Conservation (phyloP, 2,888 invertebrate genomes). For the Bhutanitis thaidina region DNA sequence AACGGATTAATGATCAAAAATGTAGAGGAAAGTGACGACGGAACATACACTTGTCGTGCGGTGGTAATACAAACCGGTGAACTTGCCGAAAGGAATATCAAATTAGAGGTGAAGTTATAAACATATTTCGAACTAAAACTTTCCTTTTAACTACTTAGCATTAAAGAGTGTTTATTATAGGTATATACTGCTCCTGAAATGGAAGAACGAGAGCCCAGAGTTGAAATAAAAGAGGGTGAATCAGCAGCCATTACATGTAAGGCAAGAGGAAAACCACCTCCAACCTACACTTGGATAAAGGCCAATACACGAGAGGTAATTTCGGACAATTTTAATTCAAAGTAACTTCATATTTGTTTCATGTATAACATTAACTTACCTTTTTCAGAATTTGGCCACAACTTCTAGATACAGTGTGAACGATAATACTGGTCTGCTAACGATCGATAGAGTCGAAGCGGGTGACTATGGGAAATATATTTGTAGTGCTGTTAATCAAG, state of each 20-base stretch:
- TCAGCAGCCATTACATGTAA: constrained; percentile 86
- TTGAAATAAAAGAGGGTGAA: constrained; percentile 90
- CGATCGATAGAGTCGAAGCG: constrained; percentile 86
- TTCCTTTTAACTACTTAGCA: not conserved
- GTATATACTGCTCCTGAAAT: constrained; percentile 88
- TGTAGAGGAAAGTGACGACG: constrained; percentile 90
- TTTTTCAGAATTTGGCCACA: constrained; percentile 81
- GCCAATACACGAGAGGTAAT: constrained; percentile 81
- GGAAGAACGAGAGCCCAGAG: constrained; percentile 77
- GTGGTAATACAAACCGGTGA: constrained; percentile 90
- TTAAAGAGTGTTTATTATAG: constrained; percentile 46
- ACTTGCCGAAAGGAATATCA: constrained; percentile 86
- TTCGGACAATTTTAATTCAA: not conserved
- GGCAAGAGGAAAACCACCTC: constrained; percentile 91
- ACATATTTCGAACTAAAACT: not conserved
- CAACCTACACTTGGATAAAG: constrained; percentile 91
- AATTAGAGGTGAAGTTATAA: constrained; percentile 82
- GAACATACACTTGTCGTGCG: constrained; percentile 92
- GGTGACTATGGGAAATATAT: constrained; percentile 90
- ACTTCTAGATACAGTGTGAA: constrained; percentile 84
- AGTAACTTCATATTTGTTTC: no score
- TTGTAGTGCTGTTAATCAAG: constrained; percentile 89
- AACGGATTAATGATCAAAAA: constrained; percentile 88
- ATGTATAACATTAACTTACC: not conserved
- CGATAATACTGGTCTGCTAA: constrained; percentile 84